Conservation (phyloP, 2,113 vertebrate genomes). For the Eira barbara region DNA sequence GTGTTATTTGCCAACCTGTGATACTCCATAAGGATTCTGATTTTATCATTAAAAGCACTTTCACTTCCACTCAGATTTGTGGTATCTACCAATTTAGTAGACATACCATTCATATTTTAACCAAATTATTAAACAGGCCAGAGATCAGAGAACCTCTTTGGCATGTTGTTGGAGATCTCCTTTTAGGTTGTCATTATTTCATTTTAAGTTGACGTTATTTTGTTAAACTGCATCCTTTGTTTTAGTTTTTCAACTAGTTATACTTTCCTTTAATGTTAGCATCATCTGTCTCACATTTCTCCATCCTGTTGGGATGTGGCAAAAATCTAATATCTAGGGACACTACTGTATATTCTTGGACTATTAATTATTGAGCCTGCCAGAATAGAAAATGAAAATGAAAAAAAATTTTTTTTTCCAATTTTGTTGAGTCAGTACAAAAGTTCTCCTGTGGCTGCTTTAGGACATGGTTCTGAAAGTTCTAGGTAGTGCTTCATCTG, state of each 20-base stretch:
- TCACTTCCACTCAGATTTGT: background rate
- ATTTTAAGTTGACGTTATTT: background rate
- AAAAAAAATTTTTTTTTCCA: background rate
- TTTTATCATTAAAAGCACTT: slow-evolving; percentile 8
- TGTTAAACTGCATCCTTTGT: background rate
- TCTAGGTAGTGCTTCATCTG: background rate
- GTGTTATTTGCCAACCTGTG: background rate
- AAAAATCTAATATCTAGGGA: background rate
- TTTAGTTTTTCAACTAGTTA: background rate
- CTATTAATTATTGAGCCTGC: background rate
- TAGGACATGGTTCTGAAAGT: background rate
- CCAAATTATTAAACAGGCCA: background rate
- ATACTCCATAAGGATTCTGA: background rate
- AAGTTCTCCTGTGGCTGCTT: background rate
- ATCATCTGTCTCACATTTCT: background rate
- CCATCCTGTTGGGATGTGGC: background rate
- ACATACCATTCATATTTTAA: background rate
- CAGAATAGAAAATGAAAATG: slow-evolving; percentile 30
- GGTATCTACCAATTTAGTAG: background rate
- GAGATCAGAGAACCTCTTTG: background rate
- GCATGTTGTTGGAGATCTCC: background rate
- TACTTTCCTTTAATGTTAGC: background rate
- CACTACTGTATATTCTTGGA: background rate
- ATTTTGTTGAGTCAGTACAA: background rate
- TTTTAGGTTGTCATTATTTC: background rate